Percentiles rank a stretch among this genome's conserved stretches.
Evolutionary conservation across 2,113 vertebrate genomes (phyloP).

Genomic region (Macquaria australasica): DNA sequence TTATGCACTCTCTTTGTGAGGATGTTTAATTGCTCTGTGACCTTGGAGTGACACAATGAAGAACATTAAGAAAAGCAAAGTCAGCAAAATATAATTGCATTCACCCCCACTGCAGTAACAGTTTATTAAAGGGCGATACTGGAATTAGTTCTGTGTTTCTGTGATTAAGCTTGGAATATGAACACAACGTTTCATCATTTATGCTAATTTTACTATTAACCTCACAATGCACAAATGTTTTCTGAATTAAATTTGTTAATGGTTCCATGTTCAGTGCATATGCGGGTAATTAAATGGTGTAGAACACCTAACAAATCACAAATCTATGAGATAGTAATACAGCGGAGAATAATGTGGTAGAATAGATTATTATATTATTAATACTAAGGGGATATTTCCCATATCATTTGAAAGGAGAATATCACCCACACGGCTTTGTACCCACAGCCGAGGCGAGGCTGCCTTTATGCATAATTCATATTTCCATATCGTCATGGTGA

Average conservation of each 20-base stretch:
- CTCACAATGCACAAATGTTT: constrained; percentile 31
- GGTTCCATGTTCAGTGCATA: neutral
- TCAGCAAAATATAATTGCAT: constrained; percentile 69
- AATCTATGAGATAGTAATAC: constrained; percentile 34
- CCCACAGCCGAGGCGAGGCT: constrained; percentile 72
- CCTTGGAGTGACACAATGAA: constrained; percentile 57
- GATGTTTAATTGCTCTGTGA: constrained; percentile 56
- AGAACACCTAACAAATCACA: constrained; percentile 46
- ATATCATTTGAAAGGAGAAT: constrained; percentile 73
- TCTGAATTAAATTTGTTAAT: constrained; percentile 38
- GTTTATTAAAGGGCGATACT: constrained; percentile 40
- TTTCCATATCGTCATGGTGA: constrained; percentile 83
- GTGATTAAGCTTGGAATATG: constrained; percentile 43
- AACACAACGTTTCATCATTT: constrained; percentile 45
- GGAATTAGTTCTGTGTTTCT: constrained; percentile 34
- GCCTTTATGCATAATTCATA: constrained; percentile 83
- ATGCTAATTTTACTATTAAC: constrained; percentile 38
- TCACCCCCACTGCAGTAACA: constrained; percentile 28
- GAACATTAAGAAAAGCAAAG: constrained; percentile 57
- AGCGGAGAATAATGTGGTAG: constrained; percentile 53
- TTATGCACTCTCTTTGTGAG: constrained; percentile 21
- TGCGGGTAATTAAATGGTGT: neutral
- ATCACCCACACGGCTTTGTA: constrained; percentile 78
- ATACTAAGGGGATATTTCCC: constrained; percentile 77
- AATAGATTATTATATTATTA: constrained; percentile 78